phyloP scores from a whole-genome alignment of 2,113 vertebrate species.

The Cyprinodon tularosa region DNA sequence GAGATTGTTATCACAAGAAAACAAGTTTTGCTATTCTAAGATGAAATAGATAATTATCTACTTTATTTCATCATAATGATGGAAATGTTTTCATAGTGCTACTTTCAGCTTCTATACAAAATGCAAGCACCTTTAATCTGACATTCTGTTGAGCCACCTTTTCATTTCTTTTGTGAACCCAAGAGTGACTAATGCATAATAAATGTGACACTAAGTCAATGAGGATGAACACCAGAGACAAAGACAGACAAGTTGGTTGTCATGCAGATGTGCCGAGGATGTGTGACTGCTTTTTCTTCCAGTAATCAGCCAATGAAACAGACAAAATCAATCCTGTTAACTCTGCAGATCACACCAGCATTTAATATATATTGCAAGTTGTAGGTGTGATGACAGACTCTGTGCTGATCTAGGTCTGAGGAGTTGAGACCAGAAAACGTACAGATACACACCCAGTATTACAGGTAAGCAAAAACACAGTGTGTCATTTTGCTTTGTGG shows the following conservation, averaged over 20 bases:
- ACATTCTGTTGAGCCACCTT: neutral
- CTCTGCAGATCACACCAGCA: slow-evolving; percentile 4
- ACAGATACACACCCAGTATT: neutral
- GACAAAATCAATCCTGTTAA: slow-evolving; percentile 56
- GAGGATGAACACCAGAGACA: slow-evolving; percentile 20
- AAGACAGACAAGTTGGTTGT: slow-evolving; percentile 63
- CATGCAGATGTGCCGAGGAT: slow-evolving; percentile 65
- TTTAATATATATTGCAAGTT: slow-evolving; percentile 6
- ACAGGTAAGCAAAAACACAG: neutral
- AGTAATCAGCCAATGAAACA: slow-evolving; percentile 59
- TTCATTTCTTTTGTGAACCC: neutral
- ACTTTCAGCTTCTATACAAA: neutral
- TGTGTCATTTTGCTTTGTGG: slow-evolving; percentile 1
- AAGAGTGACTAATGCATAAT: neutral
- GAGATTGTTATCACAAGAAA: neutral
- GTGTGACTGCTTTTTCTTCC: slow-evolving; percentile 48
- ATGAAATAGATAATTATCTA: neutral
- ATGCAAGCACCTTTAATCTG: neutral
- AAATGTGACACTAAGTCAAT: neutral
- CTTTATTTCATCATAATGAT: neutral
- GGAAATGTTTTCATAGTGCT: neutral
- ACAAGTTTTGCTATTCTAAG: neutral
- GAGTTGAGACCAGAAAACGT: neutral
- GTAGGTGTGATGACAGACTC: slow-evolving; percentile 1
- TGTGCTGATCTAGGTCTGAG: neutral